These are phyloP conservation scores for Alligator sinensis DNA, from an alignment of 2,113 vertebrate genomes.

Conservation along the genomic window DNA sequence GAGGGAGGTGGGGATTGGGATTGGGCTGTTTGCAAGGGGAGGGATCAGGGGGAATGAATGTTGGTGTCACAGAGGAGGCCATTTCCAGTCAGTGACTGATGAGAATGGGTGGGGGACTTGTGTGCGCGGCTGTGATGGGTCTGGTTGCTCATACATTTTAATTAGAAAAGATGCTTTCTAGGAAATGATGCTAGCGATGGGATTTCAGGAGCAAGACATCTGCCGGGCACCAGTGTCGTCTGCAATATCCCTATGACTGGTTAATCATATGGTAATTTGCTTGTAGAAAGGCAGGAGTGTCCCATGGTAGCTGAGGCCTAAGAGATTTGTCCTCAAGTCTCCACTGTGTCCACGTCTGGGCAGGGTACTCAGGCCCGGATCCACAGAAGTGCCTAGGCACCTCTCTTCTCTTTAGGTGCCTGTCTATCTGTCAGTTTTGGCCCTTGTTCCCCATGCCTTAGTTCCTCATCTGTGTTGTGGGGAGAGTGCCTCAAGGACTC, in stretches of 20 bases:
- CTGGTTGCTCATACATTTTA: conserved; percentile 6
- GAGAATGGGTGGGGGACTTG: background rate
- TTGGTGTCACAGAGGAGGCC: background rate
- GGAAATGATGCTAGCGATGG: background rate
- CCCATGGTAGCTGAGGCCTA: background rate
- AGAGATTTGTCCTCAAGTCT: background rate
- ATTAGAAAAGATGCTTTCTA: background rate
- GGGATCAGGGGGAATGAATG: background rate
- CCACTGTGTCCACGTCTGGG: too few species aligned
- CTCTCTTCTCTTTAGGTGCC: background rate
- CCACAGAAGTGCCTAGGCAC: rapidly evolving
- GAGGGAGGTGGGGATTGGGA: background rate
- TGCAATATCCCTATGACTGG: background rate
- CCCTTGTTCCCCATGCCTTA: background rate
- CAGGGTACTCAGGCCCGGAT: background rate
- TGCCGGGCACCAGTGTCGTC: background rate
- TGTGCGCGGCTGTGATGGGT: background rate
- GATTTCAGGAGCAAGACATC: background rate
- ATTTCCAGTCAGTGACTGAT: background rate
- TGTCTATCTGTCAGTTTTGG: background rate
- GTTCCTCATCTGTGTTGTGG: background rate
- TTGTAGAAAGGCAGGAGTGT: background rate
- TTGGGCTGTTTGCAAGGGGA: background rate
- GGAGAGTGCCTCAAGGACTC: background rate
- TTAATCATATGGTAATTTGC: background rate